Evolutionary conservation across 2,113 vertebrate genomes (phyloP), one percentile per base, ranked within the genome.

Genomic region (Galemys pyrenaicus): DNA sequence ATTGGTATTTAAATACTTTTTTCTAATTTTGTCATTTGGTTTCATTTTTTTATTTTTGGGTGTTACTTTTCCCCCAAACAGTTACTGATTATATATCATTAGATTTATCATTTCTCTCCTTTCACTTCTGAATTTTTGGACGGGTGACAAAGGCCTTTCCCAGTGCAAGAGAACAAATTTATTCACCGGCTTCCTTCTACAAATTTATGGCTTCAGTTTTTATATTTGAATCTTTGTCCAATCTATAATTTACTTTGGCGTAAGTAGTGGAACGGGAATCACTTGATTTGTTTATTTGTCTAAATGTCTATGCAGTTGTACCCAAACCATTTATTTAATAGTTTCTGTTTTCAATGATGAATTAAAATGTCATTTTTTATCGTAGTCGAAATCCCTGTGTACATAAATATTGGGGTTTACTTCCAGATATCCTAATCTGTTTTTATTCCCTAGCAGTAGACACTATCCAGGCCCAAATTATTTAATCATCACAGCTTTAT

Each of bases 321-420:
- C 26, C 37, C 44, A 83, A 51, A 75, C 20, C 46, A 81, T 60
- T 81, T 87, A 80, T 58, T 91, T 71, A 88, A 81, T 35, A 60
- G 35, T 82, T 74, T 28, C 16, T 60, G 7, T 41, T 92, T 86
- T 82, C 37, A 71, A 32, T 32, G 81, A 32, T 82, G 24, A 90
- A 84, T 32, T 85, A 24, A 94, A 87, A 58, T 90, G 24, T 64
- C 32, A 87, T 32, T 95, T 94, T 95, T 79, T 83, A 81, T 60
- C 49, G 49, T 19, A 58, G 13, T 1, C 37, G 54, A 51, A 44
- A 30, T 71, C 16, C 41, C 9, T 9, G 54, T 12, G 9, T 67
- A 78, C 16, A 28, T 85, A 89, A 95, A 4, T 74, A 81, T 30
- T 64, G 19, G 77, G 24, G 26, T 92, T 92, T 93, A 28, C 24